Conservation (phyloP, 2,888 invertebrate species). For the Lithophane semibrunnea region DNA sequence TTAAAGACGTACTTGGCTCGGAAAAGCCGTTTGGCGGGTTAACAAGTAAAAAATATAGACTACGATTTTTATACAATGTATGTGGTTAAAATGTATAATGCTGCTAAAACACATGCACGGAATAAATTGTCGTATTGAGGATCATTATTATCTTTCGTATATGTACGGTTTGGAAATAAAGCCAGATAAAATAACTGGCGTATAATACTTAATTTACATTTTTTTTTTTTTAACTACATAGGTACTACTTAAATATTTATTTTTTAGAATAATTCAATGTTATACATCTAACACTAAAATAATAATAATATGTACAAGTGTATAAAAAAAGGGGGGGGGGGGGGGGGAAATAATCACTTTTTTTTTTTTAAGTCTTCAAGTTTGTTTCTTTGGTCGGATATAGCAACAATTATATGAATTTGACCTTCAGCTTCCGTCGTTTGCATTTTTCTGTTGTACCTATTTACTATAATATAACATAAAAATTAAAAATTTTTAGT, state of each 20-base stretch:
- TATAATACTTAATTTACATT: too few relatives aligned
- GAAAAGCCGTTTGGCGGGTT: constrained; percentile 22
- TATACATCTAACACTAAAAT: too few relatives aligned
- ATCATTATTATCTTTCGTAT: background rate
- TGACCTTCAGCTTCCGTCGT: background rate
- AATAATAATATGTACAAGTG: too few relatives aligned
- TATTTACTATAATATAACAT: background rate
- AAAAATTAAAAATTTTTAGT: too few relatives aligned
- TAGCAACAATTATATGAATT: background rate
- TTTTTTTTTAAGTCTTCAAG: background rate
- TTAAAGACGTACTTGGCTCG: constrained; percentile 34
- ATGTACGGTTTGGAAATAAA: background rate
- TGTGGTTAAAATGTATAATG: constrained; percentile 5
- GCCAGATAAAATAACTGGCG: background rate
- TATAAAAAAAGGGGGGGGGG: too few relatives aligned
- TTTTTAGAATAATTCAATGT: too few relatives aligned
- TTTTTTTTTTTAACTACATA: too few relatives aligned
- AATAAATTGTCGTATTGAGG: background rate
- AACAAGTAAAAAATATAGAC: constrained; percentile 14
- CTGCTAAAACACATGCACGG: background rate
- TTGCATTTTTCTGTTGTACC: background rate
- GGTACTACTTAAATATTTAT: too few relatives aligned
- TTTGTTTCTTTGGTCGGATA: background rate
- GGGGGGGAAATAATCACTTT: too few relatives aligned
- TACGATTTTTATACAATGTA: constrained; percentile 22